These are phyloP conservation scores for Euphydryas editha DNA, from an alignment of 2,888 invertebrate species.

Conservation along the genomic window DNA sequence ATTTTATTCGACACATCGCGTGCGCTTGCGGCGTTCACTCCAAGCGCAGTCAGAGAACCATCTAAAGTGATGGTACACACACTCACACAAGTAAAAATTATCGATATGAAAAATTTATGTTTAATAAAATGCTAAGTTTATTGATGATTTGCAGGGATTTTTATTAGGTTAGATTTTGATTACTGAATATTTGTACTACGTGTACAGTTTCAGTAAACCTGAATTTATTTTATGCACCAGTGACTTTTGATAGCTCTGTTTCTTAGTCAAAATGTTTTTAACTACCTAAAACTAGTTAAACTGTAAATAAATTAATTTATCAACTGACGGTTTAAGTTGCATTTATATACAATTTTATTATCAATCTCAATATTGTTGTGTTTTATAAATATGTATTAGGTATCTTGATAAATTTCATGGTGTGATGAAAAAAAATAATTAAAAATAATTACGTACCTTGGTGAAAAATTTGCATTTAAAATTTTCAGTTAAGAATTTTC, in stretches of 20 bases:
- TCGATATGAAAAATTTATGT: not conserved
- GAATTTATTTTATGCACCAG: constrained; percentile 21
- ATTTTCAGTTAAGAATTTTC: not conserved
- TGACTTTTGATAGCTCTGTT: constrained; percentile 13
- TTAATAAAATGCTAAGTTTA: not conserved
- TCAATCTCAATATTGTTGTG: no score
- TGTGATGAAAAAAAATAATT: no score
- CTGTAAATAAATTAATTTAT: no score
- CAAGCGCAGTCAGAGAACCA: constrained; percentile 34
- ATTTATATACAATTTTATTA: no score
- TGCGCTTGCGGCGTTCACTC: constrained; percentile 41
- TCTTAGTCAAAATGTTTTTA: not conserved
- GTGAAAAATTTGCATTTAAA: not conserved
- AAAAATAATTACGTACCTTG: no score
- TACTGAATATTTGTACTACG: not conserved
- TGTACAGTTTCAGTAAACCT: constrained; percentile 4
- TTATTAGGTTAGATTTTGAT: no score
- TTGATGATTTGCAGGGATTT: not conserved
- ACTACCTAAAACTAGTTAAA: no score
- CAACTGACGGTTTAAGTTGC: no score
- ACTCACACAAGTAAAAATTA: not conserved
- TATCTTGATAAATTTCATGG: no score
- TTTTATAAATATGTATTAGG: no score
- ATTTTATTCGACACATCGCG: constrained; percentile 65
- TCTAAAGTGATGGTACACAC: constrained; percentile 23